phyloP scores from a whole-genome alignment of 2,888 invertebrate species.

The Thecocarcelia acutangulata region DNA sequence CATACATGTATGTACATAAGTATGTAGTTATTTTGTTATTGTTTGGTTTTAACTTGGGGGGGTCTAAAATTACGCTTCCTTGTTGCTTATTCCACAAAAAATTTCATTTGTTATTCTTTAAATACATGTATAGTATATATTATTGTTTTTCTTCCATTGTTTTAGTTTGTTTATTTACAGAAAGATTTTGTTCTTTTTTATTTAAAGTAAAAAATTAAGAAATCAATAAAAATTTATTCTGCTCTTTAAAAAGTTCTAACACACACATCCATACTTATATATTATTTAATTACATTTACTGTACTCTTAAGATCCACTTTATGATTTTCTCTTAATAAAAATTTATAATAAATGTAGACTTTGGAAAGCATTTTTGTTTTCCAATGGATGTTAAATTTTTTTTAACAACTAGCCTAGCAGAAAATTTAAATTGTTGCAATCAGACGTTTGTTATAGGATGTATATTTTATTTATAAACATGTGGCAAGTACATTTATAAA shows the following conservation, averaged over 20 bases:
- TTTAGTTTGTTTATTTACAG: conserved; percentile 52
- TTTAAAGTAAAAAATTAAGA: conserved; percentile 5
- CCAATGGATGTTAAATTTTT: conserved; percentile 5
- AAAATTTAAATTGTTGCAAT: neutral
- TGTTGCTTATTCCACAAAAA: conserved; percentile 38
- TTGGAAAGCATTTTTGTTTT: conserved; percentile 11
- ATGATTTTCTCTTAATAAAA: neutral
- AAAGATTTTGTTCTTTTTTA: conserved; percentile 5
- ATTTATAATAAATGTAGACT: neutral
- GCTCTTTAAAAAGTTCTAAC: no score
- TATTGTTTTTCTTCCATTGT: no score
- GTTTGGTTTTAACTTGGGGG: conserved; percentile 21
- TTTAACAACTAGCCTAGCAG: no score
- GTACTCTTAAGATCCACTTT: conserved; percentile 60
- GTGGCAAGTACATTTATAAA: no score
- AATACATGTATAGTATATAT: no score
- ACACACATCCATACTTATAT: neutral
- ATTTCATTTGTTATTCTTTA: conserved; percentile 1
- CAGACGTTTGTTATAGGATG: no score
- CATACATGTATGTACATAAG: no score
- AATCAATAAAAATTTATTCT: conserved; percentile 35
- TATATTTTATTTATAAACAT: no score
- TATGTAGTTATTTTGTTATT: conserved; percentile 10
- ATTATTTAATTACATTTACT: neutral
- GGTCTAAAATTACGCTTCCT: conserved; percentile 63